Conservation (phyloP, 2,888 invertebrate species). For the Dolomedes plantarius region DNA sequence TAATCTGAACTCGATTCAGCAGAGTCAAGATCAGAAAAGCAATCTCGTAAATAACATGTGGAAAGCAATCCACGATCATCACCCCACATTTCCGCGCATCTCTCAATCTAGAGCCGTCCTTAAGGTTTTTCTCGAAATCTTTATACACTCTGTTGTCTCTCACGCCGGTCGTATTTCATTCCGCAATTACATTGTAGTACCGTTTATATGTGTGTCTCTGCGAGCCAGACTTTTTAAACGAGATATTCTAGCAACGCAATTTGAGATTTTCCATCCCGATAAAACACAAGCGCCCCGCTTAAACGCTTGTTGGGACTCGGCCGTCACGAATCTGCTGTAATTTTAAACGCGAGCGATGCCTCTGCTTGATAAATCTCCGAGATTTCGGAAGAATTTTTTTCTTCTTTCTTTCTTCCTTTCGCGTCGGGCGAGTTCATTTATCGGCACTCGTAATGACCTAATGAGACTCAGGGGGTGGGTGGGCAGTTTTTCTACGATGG, state of each 20-base stretch:
- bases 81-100: background rate
- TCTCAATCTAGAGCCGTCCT: background rate
- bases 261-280: conserved; percentile 40
- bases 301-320: conserved; percentile 57
- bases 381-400: conserved; percentile 12
- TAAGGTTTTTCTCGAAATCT: background rate
- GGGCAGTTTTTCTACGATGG: background rate
- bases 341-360: conserved; percentile 60
- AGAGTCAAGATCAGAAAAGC: too few species aligned
- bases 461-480: conserved; percentile 22
- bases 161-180: conserved; percentile 43
- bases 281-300: conserved; percentile 57
- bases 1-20: too few species aligned
- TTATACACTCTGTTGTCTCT: conserved; percentile 30
- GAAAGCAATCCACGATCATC: too few species aligned
- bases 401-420: conserved; percentile 34
- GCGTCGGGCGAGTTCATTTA: conserved; percentile 43
- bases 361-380: conserved; percentile 37
- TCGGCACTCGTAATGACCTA: conserved; percentile 14
- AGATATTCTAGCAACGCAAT: conserved; percentile 27
- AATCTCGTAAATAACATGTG: too few species aligned
- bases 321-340: conserved; percentile 61
- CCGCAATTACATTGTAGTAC: conserved; percentile 36
- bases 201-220: conserved; percentile 52
- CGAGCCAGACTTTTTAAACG: background rate